phyloP scores from a whole-genome alignment of 2,797 vertebrate genomes.

The Cyclopterus lumpus region DNA sequence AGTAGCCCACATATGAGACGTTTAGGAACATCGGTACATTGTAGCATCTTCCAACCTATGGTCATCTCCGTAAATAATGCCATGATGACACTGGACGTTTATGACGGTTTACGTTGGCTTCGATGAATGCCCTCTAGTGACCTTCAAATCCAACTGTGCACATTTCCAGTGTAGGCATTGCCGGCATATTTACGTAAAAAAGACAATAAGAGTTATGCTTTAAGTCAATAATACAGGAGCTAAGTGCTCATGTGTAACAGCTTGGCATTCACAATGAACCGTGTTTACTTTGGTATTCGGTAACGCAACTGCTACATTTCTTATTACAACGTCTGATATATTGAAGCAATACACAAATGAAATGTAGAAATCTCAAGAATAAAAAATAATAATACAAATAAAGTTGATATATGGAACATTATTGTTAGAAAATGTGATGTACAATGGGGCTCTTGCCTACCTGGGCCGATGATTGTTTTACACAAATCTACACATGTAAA shows the following conservation, averaged over 20 bases:
- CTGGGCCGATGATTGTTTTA: not conserved
- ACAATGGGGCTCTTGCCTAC: not conserved
- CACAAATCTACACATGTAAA: not conserved
- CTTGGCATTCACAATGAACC: not conserved
- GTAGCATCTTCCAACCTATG: not conserved
- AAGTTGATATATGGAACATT: not conserved
- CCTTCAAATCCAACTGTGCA: not conserved
- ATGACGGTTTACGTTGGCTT: not conserved
- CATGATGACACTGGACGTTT: not conserved
- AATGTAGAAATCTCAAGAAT: not conserved
- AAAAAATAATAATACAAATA: not conserved
- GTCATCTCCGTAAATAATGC: not conserved
- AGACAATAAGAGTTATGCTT: not conserved
- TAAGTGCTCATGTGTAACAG: not conserved
- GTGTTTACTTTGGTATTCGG: not conserved
- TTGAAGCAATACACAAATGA: not conserved
- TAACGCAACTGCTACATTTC: not conserved
- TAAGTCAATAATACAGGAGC: not conserved
- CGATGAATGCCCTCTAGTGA: not conserved
- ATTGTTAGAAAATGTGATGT: not conserved
- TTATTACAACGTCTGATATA: not conserved
- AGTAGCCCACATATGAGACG: no score
- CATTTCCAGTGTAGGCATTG: not conserved
- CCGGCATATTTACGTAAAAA: not conserved
- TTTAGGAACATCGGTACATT: no score